Conservation (phyloP, 2,113 vertebrate genomes). For the Egretta garzetta region DNA sequence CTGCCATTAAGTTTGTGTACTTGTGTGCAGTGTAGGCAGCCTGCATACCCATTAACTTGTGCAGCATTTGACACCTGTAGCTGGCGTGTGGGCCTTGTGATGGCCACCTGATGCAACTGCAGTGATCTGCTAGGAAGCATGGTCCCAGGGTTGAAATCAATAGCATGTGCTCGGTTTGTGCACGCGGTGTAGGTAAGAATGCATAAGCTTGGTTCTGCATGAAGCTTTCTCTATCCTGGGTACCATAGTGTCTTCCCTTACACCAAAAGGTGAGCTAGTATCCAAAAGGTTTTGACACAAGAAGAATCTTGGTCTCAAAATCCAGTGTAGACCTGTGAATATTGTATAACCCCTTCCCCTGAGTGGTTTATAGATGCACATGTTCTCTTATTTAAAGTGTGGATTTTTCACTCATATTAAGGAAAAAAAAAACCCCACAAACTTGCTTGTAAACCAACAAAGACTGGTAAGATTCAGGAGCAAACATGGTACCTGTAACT, state of each 20-base stretch:
- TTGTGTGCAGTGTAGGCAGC: neutral
- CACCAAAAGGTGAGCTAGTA: neutral
- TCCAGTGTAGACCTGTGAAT: neutral
- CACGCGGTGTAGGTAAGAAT: neutral
- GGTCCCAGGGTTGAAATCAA: neutral
- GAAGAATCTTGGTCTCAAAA: neutral
- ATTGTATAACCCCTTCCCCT: accelerated
- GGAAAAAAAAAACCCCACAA: neutral
- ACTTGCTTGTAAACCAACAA: neutral
- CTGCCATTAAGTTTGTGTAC: neutral
- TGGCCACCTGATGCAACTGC: neutral
- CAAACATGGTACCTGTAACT: neutral
- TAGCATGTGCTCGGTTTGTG: neutral
- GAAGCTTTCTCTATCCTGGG: neutral
- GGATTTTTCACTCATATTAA: neutral
- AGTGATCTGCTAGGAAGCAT: neutral
- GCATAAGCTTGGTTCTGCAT: accelerated
- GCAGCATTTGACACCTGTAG: neutral
- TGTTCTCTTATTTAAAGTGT: neutral
- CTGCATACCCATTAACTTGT: neutral
- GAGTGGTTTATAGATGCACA: neutral
- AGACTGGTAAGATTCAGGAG: neutral
- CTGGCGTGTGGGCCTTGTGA: neutral
- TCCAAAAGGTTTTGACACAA: neutral
- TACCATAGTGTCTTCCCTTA: neutral